Conservation (phyloP, 2,113 vertebrate species). For the Bubo scandiacus region DNA sequence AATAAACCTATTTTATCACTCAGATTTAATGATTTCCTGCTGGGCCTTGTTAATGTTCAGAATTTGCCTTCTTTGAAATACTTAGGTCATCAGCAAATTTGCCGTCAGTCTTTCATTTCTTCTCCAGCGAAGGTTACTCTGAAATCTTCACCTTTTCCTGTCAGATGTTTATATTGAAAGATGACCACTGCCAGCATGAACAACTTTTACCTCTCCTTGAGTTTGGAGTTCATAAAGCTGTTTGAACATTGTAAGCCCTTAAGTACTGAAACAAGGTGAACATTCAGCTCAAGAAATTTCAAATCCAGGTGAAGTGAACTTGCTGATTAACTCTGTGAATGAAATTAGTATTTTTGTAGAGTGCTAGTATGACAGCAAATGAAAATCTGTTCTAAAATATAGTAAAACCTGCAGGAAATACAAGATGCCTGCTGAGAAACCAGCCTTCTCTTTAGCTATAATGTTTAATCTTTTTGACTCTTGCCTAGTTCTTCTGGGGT, state of each 20-base stretch:
- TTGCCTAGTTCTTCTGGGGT: neutral
- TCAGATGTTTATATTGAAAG: neutral
- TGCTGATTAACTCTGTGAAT: neutral
- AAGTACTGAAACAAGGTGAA: neutral
- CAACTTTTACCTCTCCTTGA: neutral
- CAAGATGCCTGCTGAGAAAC: neutral
- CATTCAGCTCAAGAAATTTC: neutral
- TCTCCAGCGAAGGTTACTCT: neutral
- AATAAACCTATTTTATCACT: conserved; percentile 18
- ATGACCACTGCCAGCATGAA: neutral
- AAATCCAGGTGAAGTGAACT: neutral
- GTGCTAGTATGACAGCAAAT: neutral
- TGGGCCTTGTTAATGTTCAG: neutral
- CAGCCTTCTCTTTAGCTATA: neutral
- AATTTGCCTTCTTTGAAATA: neutral
- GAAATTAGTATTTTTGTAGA: neutral
- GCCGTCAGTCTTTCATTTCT: neutral
- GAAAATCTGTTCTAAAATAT: neutral
- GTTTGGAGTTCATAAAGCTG: neutral
- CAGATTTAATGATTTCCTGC: conserved; percentile 36
- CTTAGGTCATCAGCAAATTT: neutral
- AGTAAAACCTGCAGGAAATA: conserved; percentile 7
- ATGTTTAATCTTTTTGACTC: neutral
- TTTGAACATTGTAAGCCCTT: neutral
- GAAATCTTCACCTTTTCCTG: neutral